Evolutionary conservation across 2,797 vertebrate species (phyloP).

Genomic region (Oryzias dopingdopingensis): DNA sequence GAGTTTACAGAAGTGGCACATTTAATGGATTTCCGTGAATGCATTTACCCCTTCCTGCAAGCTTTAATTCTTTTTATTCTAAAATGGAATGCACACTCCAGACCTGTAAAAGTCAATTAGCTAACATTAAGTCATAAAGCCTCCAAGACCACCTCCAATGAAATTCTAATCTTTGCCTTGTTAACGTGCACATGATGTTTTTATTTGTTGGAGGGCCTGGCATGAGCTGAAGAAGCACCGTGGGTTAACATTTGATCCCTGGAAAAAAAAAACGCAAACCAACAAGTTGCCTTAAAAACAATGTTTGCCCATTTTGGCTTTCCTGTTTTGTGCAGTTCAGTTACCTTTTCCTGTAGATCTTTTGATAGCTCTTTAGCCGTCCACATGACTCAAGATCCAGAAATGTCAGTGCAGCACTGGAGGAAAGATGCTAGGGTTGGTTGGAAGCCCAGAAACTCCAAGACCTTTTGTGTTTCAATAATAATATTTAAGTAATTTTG

Average conservation of each 20-base stretch:
- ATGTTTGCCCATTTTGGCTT: too few species aligned
- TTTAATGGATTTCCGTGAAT: background rate
- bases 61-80: background rate
- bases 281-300: too few species aligned
- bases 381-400: too few species aligned
- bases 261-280: too few species aligned
- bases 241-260: background rate
- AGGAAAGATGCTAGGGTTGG: too few species aligned
- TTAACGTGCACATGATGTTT: background rate
- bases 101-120: background rate
- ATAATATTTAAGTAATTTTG: too few species aligned
- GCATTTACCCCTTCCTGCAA: background rate
- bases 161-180: background rate
- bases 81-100: background rate
- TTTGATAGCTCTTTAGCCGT: too few species aligned
- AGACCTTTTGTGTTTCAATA: too few species aligned
- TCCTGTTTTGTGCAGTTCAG: too few species aligned
- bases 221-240: background rate
- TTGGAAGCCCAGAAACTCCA: too few species aligned
- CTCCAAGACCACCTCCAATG: background rate
- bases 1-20: background rate
- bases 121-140: background rate
- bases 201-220: background rate
- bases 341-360: too few species aligned
- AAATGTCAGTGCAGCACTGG: too few species aligned